Percentiles rank a stretch among this genome's conserved stretches.
Evolutionary conservation across 2,113 vertebrate genomes (phyloP).

Genomic region (Acanthisitta chloris): DNA sequence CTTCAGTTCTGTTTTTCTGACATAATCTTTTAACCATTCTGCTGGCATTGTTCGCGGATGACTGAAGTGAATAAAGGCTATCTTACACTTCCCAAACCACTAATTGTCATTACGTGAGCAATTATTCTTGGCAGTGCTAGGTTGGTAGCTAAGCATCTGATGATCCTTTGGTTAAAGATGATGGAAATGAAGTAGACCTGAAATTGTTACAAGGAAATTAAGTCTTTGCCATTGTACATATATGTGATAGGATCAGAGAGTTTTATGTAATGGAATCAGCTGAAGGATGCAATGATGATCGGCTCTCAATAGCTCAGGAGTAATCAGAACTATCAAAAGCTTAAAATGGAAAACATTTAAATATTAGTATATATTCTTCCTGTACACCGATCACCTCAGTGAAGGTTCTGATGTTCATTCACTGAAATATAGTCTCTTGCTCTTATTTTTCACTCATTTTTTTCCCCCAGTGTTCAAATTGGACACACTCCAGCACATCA

Average conservation of each 20-base stretch:
- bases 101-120: neutral
- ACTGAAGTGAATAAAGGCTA: neutral
- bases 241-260: neutral
- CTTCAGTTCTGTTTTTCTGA: neutral
- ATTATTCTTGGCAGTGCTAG: neutral
- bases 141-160: neutral
- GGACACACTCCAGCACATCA: neutral
- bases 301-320: neutral
- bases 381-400: neutral
- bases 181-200: neutral
- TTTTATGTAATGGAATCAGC: neutral
- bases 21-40: neutral
- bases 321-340: neutral
- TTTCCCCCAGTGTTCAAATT: neutral
- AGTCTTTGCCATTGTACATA: neutral
- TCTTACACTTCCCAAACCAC: neutral
- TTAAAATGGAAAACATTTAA: neutral
- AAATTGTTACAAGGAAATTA: neutral
- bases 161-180: neutral
- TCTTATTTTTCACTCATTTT: neutral
- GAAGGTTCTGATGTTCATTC: neutral
- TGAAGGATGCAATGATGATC: neutral
- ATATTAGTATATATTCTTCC: neutral
- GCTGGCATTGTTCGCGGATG: neutral
- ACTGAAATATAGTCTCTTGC: neutral